Base-by-base conservation (phyloP, 2,797 vertebrate species). In the Cygnus olor region DNA sequence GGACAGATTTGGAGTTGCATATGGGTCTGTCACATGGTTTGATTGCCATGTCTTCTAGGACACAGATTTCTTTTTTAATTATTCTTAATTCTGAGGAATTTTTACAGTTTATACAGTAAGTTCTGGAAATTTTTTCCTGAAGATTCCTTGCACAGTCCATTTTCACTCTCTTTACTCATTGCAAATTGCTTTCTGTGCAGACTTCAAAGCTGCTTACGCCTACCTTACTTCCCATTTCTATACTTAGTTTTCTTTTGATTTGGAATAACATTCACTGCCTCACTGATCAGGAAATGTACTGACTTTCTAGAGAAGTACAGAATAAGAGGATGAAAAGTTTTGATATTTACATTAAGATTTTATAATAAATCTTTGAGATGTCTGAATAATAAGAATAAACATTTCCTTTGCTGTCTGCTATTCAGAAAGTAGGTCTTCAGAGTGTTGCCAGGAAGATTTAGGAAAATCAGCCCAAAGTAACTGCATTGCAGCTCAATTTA, bases 1-100 rank as follows among this genome's bases (percentile, higher is more conserved):
- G 98, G 98, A 98, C 98, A 98, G 98, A 98, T 98, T 98, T 98
- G 97, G 96, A 98, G 97, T 97, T 98, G 96, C 98, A 98, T 98
- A 98, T 98, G 98, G 98, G 98, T 98, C 97, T 98, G 98, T 98
- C 98, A 98, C 98, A 98, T 97, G 98, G 94, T 97, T 97, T 98
- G 97, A 98, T 97, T 98, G 97, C 97, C 97, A 97, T 97, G 97
- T 98, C 97, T 98, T 98, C 95, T 96, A 97, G 96, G 96, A 97
- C 97, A 96, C 97, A 96, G 96, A 97, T 96, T 98, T 98, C 93
- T 97, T 97, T 95, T 96, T 95, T 92, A 97, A 97, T 96, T 96
- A 97, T 97, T 95, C 97, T 95, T 97, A 97, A 97, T 98, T 97
- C 94, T 86, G 90, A 96, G 81, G 95, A 95, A 95, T 96, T 97